A percentile compares a stretch with the other conserved stretches of the same genome.
Evolutionary conservation across 1,140 invertebrate genomes (phyloP).

Genomic region (Neocloeon triangulifer): DNA sequence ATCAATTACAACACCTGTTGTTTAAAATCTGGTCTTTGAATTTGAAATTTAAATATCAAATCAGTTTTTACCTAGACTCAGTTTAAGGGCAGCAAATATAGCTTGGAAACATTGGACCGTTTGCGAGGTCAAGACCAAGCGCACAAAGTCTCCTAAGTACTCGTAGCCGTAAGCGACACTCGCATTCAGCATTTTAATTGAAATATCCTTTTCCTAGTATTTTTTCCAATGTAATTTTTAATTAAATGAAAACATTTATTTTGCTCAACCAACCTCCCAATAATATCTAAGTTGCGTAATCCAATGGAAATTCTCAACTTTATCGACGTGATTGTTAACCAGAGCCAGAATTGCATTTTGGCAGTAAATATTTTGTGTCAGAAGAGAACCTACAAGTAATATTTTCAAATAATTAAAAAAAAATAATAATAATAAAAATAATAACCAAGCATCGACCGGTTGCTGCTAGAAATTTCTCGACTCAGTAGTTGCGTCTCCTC

Average conservation of each 20-base stretch:
- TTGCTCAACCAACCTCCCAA: constrained; percentile 43
- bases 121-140: constrained; percentile 69
- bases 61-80: constrained; percentile 27
- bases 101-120: constrained; percentile 86
- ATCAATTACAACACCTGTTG: constrained; percentile 67
- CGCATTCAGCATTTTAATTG: constrained; percentile 81
- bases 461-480: no score
- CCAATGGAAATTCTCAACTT: constrained; percentile 76
- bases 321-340: constrained; percentile 36
- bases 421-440: no score
- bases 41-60: neutral
- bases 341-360: no score
- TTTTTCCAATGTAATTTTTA: constrained; percentile 4
- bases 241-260: constrained; percentile 2
- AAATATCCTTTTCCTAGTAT: constrained; percentile 40
- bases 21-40: no score
- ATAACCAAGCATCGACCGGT: no score
- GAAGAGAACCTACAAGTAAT: no score
- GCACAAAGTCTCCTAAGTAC: constrained; percentile 71
- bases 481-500: no score
- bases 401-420: no score
- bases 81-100: constrained; percentile 69
- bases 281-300: constrained; percentile 81
- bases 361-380: no score
- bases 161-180: constrained; percentile 82